phyloP scores from a whole-genome alignment of 2,888 invertebrate genomes.

The Eristalis arbustorum region DNA sequence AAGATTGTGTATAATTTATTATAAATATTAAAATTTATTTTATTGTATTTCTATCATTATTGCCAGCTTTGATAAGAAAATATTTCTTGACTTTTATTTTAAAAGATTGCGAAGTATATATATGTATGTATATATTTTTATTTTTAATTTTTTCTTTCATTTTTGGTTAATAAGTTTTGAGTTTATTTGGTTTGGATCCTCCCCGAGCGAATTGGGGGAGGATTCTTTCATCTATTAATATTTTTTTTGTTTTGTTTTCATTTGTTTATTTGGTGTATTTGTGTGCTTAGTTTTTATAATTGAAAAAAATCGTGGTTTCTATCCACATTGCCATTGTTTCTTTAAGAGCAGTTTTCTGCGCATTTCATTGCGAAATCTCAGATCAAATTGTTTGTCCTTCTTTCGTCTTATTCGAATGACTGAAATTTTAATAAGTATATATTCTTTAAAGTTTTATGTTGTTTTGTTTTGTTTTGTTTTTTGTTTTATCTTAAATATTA shows the following conservation, averaged over 20 bases:
- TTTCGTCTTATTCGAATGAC: constrained; percentile 21
- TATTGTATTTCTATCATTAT: constrained; percentile 74
- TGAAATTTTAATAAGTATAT: constrained; percentile 5
- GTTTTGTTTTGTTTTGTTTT: constrained; percentile 1
- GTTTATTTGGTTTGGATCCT: constrained; percentile 6
- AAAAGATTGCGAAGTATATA: constrained; percentile 47
- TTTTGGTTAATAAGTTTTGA: neutral
- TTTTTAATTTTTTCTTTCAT: neutral
- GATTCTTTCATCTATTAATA: neutral
- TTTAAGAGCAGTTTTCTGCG: constrained; percentile 23
- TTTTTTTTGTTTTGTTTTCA: constrained; percentile 47
- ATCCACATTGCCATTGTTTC: constrained; percentile 54
- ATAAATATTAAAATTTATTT: constrained; percentile 66
- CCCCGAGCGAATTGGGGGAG: neutral
- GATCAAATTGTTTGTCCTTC: constrained; percentile 31
- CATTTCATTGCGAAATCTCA: constrained; percentile 19
- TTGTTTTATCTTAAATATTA: constrained; percentile 66
- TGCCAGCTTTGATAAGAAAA: constrained; percentile 76
- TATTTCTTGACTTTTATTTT: constrained; percentile 67
- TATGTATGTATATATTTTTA: neutral
- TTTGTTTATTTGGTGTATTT: constrained; percentile 54
- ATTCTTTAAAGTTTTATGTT: neutral
- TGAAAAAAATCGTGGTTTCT: constrained; percentile 48
- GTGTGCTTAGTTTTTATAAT: constrained; percentile 58
- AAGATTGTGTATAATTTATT: constrained; percentile 63